Evolutionary conservation across 2,113 vertebrate species (phyloP).

Genomic region (Oostethus manadensis): DNA sequence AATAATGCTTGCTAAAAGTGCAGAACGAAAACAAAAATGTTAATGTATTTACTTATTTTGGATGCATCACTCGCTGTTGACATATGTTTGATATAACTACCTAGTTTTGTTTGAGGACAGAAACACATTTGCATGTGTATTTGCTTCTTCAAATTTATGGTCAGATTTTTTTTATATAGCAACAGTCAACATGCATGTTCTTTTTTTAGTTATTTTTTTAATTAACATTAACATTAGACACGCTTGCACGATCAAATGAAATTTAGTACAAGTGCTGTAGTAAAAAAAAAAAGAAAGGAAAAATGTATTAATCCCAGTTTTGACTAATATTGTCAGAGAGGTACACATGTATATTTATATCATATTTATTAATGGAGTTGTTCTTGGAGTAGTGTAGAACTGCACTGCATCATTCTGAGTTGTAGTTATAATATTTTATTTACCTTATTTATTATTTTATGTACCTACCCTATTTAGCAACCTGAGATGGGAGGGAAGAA

Average conservation of each 20-base stretch:
- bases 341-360: not conserved
- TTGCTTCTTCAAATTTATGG: conserved; percentile 27
- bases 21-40: conserved; percentile 36
- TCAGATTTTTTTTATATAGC: conserved; percentile 11
- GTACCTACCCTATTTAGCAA: not conserved
- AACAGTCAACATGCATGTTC: conserved; percentile 13
- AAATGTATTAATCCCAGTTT: conserved; percentile 1
- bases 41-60: conserved; percentile 59
- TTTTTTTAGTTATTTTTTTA: no score
- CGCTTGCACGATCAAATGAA: not conserved
- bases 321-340: not conserved
- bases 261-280: not conserved
- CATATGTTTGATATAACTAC: conserved; percentile 41
- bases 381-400: conserved; percentile 1
- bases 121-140: conserved; percentile 22
- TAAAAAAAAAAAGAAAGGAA: no score
- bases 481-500: not conserved
- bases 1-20: conserved; percentile 43
- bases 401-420: not conserved
- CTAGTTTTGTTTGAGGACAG: conserved; percentile 44
- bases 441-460: conserved; percentile 1
- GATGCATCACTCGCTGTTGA: conserved; percentile 33
- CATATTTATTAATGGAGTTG: conserved; percentile 1
- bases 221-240: no score
- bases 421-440: not conserved